Percentiles rank a stretch among this genome's conserved stretches.
Evolutionary conservation across 1,140 invertebrate genomes (phyloP).

Genomic region (Leptinotarsa lineolata): DNA sequence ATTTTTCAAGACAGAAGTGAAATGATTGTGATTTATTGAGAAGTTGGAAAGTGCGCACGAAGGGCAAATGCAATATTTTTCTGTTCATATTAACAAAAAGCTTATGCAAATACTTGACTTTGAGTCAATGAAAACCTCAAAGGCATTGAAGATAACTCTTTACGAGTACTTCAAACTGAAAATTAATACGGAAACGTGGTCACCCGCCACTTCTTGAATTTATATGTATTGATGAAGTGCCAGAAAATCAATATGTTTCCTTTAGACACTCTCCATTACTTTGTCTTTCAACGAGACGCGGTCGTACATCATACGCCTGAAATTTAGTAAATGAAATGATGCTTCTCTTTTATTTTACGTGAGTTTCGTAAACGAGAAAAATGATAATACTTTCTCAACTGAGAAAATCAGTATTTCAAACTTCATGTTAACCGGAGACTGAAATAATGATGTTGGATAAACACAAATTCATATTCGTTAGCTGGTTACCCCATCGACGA

Average conservation of each 20-base stretch:
- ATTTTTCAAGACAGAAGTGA: too few relatives aligned
- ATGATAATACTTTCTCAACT: not conserved
- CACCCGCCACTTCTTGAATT: too few relatives aligned
- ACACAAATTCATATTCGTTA: not conserved
- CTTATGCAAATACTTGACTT: too few relatives aligned
- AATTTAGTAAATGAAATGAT: not conserved
- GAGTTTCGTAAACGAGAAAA: not conserved
- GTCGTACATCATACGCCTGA: not conserved
- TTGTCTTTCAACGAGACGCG: not conserved
- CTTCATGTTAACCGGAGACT: not conserved
- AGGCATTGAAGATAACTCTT: too few relatives aligned
- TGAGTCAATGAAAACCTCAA: too few relatives aligned
- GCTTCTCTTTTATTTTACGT: not conserved
- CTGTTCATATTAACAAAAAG: too few relatives aligned
- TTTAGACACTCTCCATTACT: not conserved
- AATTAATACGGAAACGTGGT: too few relatives aligned
- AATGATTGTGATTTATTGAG: too few relatives aligned
- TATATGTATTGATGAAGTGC: not conserved
- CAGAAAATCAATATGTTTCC: not conserved
- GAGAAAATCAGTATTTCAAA: not conserved
- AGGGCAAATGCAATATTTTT: too few relatives aligned
- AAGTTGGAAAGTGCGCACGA: too few relatives aligned
- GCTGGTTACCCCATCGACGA: not conserved
- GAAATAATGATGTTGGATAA: conserved; percentile 1
- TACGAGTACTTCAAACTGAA: too few relatives aligned